Evolutionary conservation across 2,113 vertebrate genomes (phyloP), one percentile per base, ranked within the genome.

Genomic region (Urocolius indicus): DNA sequence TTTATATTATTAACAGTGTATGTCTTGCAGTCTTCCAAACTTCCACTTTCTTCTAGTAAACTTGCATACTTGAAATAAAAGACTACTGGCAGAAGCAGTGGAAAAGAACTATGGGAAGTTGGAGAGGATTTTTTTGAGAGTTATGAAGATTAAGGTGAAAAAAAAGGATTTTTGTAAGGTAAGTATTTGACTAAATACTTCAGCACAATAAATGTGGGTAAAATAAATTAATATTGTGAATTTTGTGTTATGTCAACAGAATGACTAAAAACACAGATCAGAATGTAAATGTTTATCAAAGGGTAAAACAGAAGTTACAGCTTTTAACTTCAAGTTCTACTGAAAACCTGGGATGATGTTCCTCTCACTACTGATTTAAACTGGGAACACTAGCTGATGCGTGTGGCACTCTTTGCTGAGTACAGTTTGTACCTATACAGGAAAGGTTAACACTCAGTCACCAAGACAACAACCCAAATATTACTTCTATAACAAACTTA

Each of bases 381-480:
- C 24, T 14, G 49, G 61, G 57, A 79, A 75, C 63, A 46, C 4
- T 19, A 73, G 67, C 17, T 77, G 59, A 89, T 62, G 16, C 27
- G 61, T 14, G 51, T 1, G 1, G 63, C 55, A 62, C 58, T 90
- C 79, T 69, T 63, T 71, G 34, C 34, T 46, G 16, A 95, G 96
- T 38, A 96, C 95, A 95, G 68, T 77, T 55, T 90, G 96, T 96
- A 92, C 86, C 92, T 96, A 77, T 69, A 94, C 7, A 1, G 76
- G 85, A 86, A 77, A 90, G 18, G 83, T 86, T 95, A 86, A 49
- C 68, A 71, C 46, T 84, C 48, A 69, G 85, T 96, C 83, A 89
- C 96, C 88, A 90, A 51, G 95, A 71, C 96, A 11, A 96, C 96
- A 84, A 84, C 19, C 18, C 79, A 97, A 97, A 97, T 96, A 94